Conservation (phyloP, 1,140 invertebrate species). For the Apis dorsata region DNA sequence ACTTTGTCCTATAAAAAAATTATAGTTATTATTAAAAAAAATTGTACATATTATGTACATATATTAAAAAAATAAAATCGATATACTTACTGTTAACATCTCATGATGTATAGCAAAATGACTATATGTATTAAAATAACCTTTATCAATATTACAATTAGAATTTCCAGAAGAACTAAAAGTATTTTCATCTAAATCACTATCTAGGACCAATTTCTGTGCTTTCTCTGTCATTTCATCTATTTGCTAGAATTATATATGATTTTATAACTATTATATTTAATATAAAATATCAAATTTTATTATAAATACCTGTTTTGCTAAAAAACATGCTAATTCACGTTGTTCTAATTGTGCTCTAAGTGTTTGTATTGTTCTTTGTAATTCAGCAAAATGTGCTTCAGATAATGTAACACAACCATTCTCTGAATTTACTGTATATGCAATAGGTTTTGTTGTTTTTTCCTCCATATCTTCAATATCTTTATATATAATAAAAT, state of each 20-base stretch:
- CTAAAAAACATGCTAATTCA: constrained; percentile 71
- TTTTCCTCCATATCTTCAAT: constrained; percentile 79
- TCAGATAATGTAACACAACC: constrained; percentile 83
- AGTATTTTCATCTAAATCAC: constrained; percentile 78
- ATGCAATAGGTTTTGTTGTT: constrained; percentile 61
- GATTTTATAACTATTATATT: not conserved
- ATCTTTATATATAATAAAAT: constrained; percentile 57
- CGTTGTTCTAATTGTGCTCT: constrained; percentile 76
- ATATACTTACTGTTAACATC: constrained; percentile 87
- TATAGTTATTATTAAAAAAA: not conserved
- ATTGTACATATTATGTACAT: not conserved
- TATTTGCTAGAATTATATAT: constrained; percentile 70
- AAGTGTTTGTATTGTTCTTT: constrained; percentile 81
- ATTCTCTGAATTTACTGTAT: constrained; percentile 81
- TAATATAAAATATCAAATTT: not conserved
- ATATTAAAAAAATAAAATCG: constrained; percentile 1
- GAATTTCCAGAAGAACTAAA: constrained; percentile 39
- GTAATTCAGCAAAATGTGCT: constrained; percentile 83
- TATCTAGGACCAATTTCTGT: constrained; percentile 75
- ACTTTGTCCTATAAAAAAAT: constrained; percentile 88
- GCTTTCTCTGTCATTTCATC: constrained; percentile 78
- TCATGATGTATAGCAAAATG: constrained; percentile 99
- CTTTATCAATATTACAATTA: constrained; percentile 83
- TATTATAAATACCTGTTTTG: constrained; percentile 72
- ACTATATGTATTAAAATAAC: constrained; percentile 97